Percentiles rank a stretch among this genome's conserved stretches.
Evolutionary conservation across 2,888 invertebrate genomes (phyloP).

Genomic region (Belgica antarctica): DNA sequence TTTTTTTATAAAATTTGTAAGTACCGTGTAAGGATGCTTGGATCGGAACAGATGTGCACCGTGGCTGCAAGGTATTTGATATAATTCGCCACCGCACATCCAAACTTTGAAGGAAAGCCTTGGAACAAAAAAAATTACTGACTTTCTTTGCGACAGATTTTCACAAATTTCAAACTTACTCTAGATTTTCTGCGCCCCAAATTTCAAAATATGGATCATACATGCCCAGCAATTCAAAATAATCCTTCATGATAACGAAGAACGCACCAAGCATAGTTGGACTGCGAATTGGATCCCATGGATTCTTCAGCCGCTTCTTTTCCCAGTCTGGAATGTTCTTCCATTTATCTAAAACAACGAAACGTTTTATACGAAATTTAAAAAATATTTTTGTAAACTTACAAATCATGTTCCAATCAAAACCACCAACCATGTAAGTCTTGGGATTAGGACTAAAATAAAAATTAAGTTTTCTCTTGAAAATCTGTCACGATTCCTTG

Average conservation of each 20-base stretch:
- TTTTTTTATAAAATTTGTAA: neutral
- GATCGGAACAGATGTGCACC: slow-evolving; percentile 48
- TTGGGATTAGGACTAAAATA: no score
- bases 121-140: neutral
- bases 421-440: slow-evolving; percentile 32
- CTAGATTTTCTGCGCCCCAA: slow-evolving; percentile 47
- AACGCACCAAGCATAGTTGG: slow-evolving; percentile 38
- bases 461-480: no score
- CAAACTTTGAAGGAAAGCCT: slow-evolving; percentile 44
- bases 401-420: slow-evolving; percentile 36
- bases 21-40: slow-evolving; percentile 71
- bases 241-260: slow-evolving; percentile 36
- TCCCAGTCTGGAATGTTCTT: slow-evolving; percentile 1
- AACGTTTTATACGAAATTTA: no score
- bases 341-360: no score
- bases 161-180: slow-evolving; percentile 1
- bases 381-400: no score
- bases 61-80: slow-evolving; percentile 48
- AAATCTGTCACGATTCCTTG: no score
- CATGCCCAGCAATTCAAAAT: slow-evolving; percentile 31
- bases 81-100: slow-evolving; percentile 48
- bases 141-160: neutral
- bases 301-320: neutral
- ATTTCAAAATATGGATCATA: slow-evolving; percentile 35
- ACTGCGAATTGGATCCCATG: slow-evolving; percentile 29